Evolutionary conservation across 2,888 invertebrate genomes (phyloP), one percentile per base, ranked within the genome.

Genomic region (Morinoia aosen): DNA sequence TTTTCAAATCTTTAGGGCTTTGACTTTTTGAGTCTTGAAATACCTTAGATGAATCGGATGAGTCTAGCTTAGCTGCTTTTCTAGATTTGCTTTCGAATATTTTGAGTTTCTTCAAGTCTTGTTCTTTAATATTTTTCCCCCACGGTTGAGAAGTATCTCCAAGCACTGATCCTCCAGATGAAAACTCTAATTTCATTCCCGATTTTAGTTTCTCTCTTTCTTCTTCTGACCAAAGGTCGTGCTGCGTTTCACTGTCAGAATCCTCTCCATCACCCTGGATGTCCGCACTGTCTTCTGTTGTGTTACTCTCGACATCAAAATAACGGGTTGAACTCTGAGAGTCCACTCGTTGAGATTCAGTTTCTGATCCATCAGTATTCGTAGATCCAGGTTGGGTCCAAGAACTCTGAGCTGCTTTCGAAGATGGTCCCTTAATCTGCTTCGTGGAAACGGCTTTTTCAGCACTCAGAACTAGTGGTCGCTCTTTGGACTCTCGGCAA

Each of bases 101-200:
- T 95, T 95, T 96, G 8, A 96, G 64, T 95, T 96, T 96, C 64
- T 96, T 95, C 90, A 95, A 95, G 14, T 93, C 95, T 56, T 96
- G 95, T 16, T 95, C 96, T 57, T 95, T 95, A 19, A 95, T 40
- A 64, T 95, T 39, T 95, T 61, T 95, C 25, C 64, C 64, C 56
- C 56, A 93, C 33, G n/a, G 57, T 48, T 57, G 58, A 57, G 93
- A n/a, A 57, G 57, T 33, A n/a, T 93, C 97, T 97, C 97, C 97
- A 97, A 97, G 98, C 98, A 95, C 98, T 97, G 97, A 96, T 3
- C 96, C 95, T 0, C 96, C 96, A 33, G 96, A 96, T 95, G 98
- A 97, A 97, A 98, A 98, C 97, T 98, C 98, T 96, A 98, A 97
- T 94, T 98, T 98, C 97, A 98, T 98, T 10, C 96, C 95, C 25